Evolutionary conservation across 2,888 invertebrate species (phyloP).

Genomic region (Sarcophaga variegata): DNA sequence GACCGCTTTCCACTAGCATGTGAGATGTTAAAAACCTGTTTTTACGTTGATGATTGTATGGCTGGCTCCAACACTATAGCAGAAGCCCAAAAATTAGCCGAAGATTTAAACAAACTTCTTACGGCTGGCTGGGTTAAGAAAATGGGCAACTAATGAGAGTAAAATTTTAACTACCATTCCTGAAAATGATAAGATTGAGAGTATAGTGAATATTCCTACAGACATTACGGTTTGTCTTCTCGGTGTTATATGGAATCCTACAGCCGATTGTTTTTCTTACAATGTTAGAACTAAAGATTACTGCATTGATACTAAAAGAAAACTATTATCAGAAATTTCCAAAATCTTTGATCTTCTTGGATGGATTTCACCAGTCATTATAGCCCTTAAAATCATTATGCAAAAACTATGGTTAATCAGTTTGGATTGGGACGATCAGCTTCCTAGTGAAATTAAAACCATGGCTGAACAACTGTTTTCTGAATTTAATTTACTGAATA

Average conservation of each 20-base stretch:
- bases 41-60: slow-evolving; percentile 32
- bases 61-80: slow-evolving; percentile 20
- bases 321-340: slow-evolving; percentile 30
- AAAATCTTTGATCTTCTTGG: slow-evolving; percentile 26
- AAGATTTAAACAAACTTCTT: slow-evolving; percentile 8
- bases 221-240: slow-evolving; percentile 10
- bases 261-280: slow-evolving; percentile 9
- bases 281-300: neutral
- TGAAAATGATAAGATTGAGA: slow-evolving; percentile 10
- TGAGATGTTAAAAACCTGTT: neutral
- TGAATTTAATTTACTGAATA: neutral
- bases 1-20: neutral
- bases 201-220: slow-evolving; percentile 15
- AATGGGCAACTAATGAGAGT: slow-evolving; percentile 5
- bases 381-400: slow-evolving; percentile 16
- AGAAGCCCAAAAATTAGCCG: neutral
- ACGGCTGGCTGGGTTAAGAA: slow-evolving; percentile 10
- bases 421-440: slow-evolving; percentile 4
- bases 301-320: slow-evolving; percentile 27
- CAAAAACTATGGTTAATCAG: slow-evolving; percentile 5
- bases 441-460: slow-evolving; percentile 4
- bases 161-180: neutral
- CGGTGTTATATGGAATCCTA: slow-evolving; percentile 14
- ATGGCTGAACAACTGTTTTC: slow-evolving; percentile 18
- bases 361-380: slow-evolving; percentile 19